Percentiles rank a stretch among this genome's conserved stretches.
Evolutionary conservation across 2,888 invertebrate species (phyloP).

Genomic region (Hirtodrosophila confusa): DNA sequence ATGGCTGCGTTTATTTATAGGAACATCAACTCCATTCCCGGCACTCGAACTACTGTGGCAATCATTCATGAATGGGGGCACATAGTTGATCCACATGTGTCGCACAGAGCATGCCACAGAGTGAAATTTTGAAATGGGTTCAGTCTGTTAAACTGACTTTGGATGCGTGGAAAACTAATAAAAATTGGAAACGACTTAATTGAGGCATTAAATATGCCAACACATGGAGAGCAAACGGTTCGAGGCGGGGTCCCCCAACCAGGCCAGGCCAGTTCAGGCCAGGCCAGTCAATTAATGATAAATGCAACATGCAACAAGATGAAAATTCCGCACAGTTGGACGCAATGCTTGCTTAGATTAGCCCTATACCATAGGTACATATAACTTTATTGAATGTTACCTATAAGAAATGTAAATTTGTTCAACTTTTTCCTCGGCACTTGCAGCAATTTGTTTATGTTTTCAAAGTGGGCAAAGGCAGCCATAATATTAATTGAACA

Average conservation of each 20-base stretch:
- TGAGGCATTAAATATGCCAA: constrained; percentile 66
- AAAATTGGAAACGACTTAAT: constrained; percentile 65
- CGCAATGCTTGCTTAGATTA: constrained; percentile 1
- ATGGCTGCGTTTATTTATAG: constrained; percentile 38
- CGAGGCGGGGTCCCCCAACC: not conserved
- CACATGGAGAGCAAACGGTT: constrained; percentile 16
- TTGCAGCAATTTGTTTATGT: constrained; percentile 53
- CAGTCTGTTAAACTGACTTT: not conserved
- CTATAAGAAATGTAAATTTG: not conserved
- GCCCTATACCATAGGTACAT: not conserved
- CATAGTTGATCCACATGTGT: constrained; percentile 38
- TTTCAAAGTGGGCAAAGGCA: constrained; percentile 37
- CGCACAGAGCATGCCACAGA: not conserved
- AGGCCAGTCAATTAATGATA: constrained; percentile 44
- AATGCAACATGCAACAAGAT: constrained; percentile 38
- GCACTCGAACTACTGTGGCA: constrained; percentile 40
- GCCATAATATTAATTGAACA: constrained; percentile 66
- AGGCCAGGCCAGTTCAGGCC: constrained; percentile 17
- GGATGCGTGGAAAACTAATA: constrained; percentile 42
- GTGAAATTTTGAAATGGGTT: constrained; percentile 14
- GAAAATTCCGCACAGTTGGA: constrained; percentile 38
- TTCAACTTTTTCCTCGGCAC: constrained; percentile 7
- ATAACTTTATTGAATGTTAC: too few relatives aligned
- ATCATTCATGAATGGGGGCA: constrained; percentile 57
- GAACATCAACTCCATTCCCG: constrained; percentile 2